These are phyloP conservation scores for Anolis carolinensis DNA, from an alignment of 2,113 vertebrate genomes.

Conservation along the genomic window DNA sequence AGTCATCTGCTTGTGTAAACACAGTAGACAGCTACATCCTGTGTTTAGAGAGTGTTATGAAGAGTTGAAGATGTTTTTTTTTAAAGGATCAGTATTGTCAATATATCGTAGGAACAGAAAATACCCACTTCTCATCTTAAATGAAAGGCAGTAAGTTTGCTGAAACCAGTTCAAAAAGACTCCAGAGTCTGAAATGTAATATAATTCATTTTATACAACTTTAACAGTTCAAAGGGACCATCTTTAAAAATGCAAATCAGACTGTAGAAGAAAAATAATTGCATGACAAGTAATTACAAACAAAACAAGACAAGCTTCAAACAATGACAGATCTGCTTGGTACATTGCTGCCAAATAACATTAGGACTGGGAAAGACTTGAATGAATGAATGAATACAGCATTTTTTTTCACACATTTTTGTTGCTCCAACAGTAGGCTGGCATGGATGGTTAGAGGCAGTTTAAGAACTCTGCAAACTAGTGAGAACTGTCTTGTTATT, in stretches of 20 bases:
- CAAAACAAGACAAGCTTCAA: neutral
- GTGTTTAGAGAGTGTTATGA: slow-evolving; percentile 49
- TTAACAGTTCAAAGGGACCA: neutral
- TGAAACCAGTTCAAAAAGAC: neutral
- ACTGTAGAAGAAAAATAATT: neutral
- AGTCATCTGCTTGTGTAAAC: slow-evolving; percentile 38
- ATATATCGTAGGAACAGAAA: slow-evolving; percentile 28
- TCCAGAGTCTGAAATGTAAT: neutral
- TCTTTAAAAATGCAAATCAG: slow-evolving; percentile 5
- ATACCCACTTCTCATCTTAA: slow-evolving; percentile 41
- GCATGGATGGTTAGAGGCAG: slow-evolving; percentile 20
- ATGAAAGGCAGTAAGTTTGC: neutral
- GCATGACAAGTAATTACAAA: neutral
- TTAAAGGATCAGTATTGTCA: slow-evolving; percentile 54
- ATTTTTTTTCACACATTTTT: slow-evolving; percentile 4
- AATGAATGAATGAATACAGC: neutral
- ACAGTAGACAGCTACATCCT: slow-evolving; percentile 28
- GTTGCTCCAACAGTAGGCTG: neutral
- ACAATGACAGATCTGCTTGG: neutral
- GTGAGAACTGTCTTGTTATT: slow-evolving; percentile 8
- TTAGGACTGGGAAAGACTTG: neutral
- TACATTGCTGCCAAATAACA: neutral
- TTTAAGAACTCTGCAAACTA: slow-evolving; percentile 27
- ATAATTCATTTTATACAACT: neutral
- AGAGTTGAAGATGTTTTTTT: slow-evolving; percentile 55